phyloP scores from a whole-genome alignment of 2,113 vertebrate genomes.

The Corythornis vintsioides region DNA sequence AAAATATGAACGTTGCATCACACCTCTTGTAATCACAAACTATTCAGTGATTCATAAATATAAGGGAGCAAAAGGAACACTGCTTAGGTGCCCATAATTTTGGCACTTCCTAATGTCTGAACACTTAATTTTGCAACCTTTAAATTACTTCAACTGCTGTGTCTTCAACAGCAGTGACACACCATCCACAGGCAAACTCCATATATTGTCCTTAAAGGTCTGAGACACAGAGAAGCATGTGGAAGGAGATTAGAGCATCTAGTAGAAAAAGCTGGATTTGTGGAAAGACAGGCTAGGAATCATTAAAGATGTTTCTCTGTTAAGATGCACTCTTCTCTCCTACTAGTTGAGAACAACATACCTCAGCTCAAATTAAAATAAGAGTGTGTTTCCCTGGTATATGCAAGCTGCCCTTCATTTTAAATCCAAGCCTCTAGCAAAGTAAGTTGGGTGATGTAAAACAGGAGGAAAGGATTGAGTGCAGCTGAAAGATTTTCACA shows the following conservation, averaged over 20 bases:
- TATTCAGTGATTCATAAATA: slow-evolving; percentile 3
- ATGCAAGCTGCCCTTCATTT: background rate
- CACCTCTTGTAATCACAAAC: background rate
- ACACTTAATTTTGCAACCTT: background rate
- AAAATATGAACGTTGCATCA: background rate
- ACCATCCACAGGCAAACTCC: background rate
- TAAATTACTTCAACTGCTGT: background rate
- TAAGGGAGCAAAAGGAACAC: background rate
- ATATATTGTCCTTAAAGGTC: background rate
- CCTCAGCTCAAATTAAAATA: background rate
- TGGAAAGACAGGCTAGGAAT: background rate
- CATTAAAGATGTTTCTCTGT: background rate
- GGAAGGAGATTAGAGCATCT: background rate
- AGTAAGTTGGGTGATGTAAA: background rate
- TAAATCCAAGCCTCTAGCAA: background rate
- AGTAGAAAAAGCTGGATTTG: background rate
- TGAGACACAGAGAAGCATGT: background rate
- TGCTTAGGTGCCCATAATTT: background rate
- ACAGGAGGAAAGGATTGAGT: background rate
- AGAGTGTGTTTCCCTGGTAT: background rate
- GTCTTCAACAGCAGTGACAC: background rate
- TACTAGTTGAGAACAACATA: background rate
- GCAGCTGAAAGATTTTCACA: background rate
- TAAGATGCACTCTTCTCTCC: background rate
- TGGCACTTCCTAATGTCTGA: background rate